Conservation (phyloP, 2,888 invertebrate genomes). For the Drosophila prostipennis region DNA sequence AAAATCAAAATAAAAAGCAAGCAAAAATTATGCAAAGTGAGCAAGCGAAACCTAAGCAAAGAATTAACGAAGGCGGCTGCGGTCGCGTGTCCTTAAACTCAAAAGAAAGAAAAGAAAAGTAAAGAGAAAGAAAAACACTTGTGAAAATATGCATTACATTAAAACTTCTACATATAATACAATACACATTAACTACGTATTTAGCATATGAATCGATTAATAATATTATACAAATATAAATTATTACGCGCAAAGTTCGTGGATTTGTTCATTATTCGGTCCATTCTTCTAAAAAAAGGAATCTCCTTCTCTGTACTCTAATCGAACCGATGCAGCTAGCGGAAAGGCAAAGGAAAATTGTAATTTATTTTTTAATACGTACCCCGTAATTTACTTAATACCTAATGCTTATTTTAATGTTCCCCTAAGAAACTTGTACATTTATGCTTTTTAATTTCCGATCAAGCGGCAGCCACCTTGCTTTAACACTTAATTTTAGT, state of each 20-base stretch:
- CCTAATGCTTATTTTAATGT: slow-evolving; percentile 52
- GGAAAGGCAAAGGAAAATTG: slow-evolving; percentile 44
- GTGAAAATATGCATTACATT: slow-evolving; percentile 77
- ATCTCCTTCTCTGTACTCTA: slow-evolving; percentile 45
- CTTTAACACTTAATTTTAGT: slow-evolving; percentile 65
- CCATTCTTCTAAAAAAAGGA: slow-evolving; percentile 36
- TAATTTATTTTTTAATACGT: slow-evolving; percentile 64
- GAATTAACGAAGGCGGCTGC: slow-evolving; percentile 34
- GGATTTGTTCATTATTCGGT: slow-evolving; percentile 41
- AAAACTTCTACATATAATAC: slow-evolving; percentile 55
- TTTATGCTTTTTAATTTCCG: slow-evolving; percentile 49
- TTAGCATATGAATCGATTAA: slow-evolving; percentile 59
- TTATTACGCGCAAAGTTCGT: slow-evolving; percentile 43
- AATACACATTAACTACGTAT: slow-evolving; percentile 49
- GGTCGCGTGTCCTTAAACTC: slow-evolving; percentile 57
- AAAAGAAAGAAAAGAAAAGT: slow-evolving; percentile 15
- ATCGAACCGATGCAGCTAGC: slow-evolving; percentile 29
- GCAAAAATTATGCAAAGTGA: too few relatives aligned
- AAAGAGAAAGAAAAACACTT: slow-evolving; percentile 64
- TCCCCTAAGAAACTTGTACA: slow-evolving; percentile 63
- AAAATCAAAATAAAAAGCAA: slow-evolving; percentile 53
- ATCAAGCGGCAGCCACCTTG: slow-evolving; percentile 48
- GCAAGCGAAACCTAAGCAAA: slow-evolving; percentile 14
- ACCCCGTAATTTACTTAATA: slow-evolving; percentile 47
- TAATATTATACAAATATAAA: slow-evolving; percentile 57